Base-by-base conservation (phyloP, 2,888 invertebrate genomes). In the Agrotis puta region DNA sequence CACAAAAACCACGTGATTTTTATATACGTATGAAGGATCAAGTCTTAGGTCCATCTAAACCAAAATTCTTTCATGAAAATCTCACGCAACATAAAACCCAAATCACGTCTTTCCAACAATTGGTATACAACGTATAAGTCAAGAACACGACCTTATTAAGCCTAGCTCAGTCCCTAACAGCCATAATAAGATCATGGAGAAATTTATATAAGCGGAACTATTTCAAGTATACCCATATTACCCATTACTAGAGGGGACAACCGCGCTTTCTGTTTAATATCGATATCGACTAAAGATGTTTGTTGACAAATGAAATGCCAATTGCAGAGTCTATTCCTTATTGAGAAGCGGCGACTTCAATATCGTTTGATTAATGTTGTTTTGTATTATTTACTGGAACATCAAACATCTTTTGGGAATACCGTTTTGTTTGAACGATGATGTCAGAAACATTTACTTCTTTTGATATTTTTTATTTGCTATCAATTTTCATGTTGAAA, bases 61-160 rank as follows among this genome's bases (percentile, higher is more conserved):
- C 20, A 3, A 24, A 50, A 50, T 65, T 50, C 24, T 47, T 72
- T 64, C 47, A 71, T 22, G n/a, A 76, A 43, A 43, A 51, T 43
- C 16, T 27, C 56, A 58, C 14, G 53, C 33, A 50, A 20, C 24
- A 16, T 39, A 27, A 71, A 59, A 51, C 72, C 57, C 53, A 61
- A 53, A 76, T 65, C 59, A 63, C 64, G 48, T 76, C 61, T 68
- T n/a, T 69, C 74, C 77, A 86, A 85, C 81, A 85, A 86, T 86
- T 85, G 78, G 75, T 81, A 83, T 71, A 83, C 84, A 78, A 83
- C 83, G 85, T 81, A 83, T 84, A 76, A 83, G 85, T 83, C 83
- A 83, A 71, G 81, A 77, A 81, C 74, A 84, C 71, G 74, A 83
- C 84, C 85, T 74, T 86, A 90, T 88, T 89, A 90, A 87, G 82